phyloP scores from a whole-genome alignment of 2,888 invertebrate species.

The Agriopis leucophaearia region DNA sequence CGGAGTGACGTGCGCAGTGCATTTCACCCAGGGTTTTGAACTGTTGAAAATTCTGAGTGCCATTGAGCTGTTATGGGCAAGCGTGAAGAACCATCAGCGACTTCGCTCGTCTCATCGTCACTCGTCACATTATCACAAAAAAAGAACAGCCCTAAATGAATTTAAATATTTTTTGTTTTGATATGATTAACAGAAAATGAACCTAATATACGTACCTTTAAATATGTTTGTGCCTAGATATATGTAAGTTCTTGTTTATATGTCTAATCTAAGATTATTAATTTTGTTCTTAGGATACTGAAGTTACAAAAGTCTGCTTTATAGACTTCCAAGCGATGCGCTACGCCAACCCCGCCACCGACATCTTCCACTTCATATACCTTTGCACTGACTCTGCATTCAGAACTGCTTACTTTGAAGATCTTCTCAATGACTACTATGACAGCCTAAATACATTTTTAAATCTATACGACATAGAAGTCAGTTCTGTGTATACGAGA shows the following conservation, averaged over 20 bases:
- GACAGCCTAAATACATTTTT: constrained; percentile 62
- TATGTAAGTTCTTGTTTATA: not conserved
- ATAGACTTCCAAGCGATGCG: constrained; percentile 77
- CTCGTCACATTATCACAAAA: too few species aligned
- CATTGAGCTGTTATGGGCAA: too few species aligned
- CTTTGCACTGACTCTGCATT: constrained; percentile 71
- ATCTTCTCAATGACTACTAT: constrained; percentile 65
- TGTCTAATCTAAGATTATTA: not conserved
- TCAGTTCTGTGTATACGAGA: constrained; percentile 59
- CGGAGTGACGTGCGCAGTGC: too few species aligned
- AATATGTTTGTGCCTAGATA: not conserved
- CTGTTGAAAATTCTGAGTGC: too few species aligned
- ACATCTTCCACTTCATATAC: constrained; percentile 70
- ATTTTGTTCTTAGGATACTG: constrained; percentile 54
- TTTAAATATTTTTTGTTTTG: too few species aligned
- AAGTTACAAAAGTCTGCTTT: constrained; percentile 64
- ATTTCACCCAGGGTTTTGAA: too few species aligned
- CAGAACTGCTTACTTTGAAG: constrained; percentile 63
- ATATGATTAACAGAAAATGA: too few species aligned
- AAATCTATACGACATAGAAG: constrained; percentile 60
- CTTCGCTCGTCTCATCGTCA: too few species aligned
- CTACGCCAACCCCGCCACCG: constrained; percentile 71
- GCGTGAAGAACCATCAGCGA: too few species aligned
- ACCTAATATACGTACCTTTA: too few species aligned
- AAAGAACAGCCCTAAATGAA: too few species aligned